A percentile compares a stretch with the other conserved stretches of the same genome.
phyloP scores from a whole-genome alignment of 2,797 vertebrate species.

The Eptatretus atami region DNA sequence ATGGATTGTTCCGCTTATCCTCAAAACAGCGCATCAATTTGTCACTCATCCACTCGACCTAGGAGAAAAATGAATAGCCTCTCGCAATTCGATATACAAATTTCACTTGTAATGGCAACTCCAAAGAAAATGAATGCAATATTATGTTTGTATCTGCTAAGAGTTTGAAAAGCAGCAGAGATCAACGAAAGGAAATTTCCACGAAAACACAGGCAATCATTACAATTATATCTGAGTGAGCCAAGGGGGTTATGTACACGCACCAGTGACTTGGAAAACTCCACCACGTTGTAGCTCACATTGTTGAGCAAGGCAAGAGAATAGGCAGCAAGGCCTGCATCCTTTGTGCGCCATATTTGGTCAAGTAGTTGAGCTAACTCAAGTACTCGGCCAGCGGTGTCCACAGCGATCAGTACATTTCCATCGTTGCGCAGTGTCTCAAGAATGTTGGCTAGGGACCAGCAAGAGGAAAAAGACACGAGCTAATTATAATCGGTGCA shows the following conservation, averaged over 20 bases:
- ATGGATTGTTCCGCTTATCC: conserved; percentile 94
- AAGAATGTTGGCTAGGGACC: conserved; percentile 48
- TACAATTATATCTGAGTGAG: too few relatives aligned
- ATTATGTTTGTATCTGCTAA: too few relatives aligned
- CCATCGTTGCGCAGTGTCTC: conserved; percentile 77
- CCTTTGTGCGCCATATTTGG: conserved; percentile 96
- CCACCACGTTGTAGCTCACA: conserved; percentile 96
- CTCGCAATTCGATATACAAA: too few relatives aligned
- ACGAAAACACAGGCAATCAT: too few relatives aligned
- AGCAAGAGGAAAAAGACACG: not conserved
- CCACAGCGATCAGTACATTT: conserved; percentile 71
- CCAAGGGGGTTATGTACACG: conserved; percentile 8
- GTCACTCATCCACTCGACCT: conserved; percentile 99
- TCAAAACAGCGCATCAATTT: conserved; percentile 97
- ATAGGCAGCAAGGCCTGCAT: conserved; percentile 67
- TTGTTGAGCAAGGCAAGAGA: conserved; percentile 81
- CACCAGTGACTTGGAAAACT: conserved; percentile 98
- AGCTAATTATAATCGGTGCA: not conserved
- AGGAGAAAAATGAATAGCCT: conserved; percentile 6
- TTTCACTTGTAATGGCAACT: too few relatives aligned
- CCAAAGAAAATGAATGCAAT: too few relatives aligned
- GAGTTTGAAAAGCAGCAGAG: too few relatives aligned
- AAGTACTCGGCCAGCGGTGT: conserved; percentile 73
- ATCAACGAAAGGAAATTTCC: too few relatives aligned
- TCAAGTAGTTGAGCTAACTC: conserved; percentile 87